Evolutionary conservation across 2,888 invertebrate species (phyloP).

Genomic region (Leptopterna dolabrata): DNA sequence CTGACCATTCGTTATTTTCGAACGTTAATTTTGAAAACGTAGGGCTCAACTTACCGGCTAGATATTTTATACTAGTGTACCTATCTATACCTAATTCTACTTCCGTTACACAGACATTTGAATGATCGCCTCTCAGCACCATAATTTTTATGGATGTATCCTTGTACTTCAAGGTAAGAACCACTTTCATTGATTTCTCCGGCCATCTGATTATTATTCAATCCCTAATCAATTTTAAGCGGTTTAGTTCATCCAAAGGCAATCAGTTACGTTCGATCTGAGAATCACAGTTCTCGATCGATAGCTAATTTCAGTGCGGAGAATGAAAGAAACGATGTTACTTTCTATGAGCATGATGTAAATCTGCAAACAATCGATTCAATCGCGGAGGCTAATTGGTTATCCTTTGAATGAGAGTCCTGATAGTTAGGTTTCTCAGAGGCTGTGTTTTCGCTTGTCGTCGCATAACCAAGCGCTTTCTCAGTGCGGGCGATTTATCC

Average conservation of each 20-base stretch:
- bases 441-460: not conserved
- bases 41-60: no score
- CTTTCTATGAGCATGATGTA: slow-evolving; percentile 32
- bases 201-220: not conserved
- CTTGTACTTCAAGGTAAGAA: no score
- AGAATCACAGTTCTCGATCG: not conserved
- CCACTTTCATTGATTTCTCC: not conserved
- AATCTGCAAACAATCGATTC: slow-evolving; percentile 43
- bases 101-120: no score
- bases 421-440: not conserved
- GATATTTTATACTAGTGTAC: no score
- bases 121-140: no score
- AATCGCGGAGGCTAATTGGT: not conserved
- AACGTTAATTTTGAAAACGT: no score
- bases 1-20: no score
- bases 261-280: not conserved
- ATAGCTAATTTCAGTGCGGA: not conserved
- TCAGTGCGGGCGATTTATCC: not conserved
- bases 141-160: no score
- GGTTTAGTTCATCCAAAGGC: not conserved
- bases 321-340: slow-evolving; percentile 13
- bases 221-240: not conserved
- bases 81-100: no score
- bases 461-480: not conserved
- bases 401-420: not conserved